These are phyloP conservation scores for Aculops lycopersici DNA, from an alignment of 1,140 invertebrate species.

Conservation along the genomic window DNA sequence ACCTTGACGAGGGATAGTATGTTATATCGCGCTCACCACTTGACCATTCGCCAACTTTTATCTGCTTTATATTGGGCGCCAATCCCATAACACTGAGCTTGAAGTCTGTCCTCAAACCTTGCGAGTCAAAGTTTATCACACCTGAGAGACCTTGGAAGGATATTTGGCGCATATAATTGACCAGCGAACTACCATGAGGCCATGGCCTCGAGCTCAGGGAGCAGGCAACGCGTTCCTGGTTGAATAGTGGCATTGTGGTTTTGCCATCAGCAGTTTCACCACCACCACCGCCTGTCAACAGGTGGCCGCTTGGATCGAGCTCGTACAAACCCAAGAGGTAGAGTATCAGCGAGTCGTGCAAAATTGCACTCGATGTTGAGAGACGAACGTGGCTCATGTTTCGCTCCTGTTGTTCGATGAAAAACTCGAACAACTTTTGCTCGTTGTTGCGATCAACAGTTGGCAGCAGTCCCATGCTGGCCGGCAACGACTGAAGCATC, in stretches of 20 bases:
- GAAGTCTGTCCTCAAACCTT: conserved; percentile 60
- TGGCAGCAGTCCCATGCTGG: no score
- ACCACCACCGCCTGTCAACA: neutral
- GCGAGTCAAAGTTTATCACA: conserved; percentile 62
- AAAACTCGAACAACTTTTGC: no score
- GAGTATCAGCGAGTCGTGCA: neutral
- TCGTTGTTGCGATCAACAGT: no score
- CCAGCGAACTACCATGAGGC: conserved; percentile 65
- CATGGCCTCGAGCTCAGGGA: no score
- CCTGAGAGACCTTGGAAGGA: conserved; percentile 64
- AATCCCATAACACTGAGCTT: conserved; percentile 38
- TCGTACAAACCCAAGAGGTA: neutral
- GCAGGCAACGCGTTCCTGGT: no score
- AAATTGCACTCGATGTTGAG: no score
- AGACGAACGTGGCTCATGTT: no score
- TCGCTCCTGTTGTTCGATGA: no score
- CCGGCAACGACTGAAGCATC: no score
- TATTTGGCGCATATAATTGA: conserved; percentile 85
- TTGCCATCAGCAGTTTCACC: neutral
- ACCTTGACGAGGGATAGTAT: neutral
- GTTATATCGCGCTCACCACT: conserved; percentile 15
- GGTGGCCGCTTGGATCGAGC: no score
- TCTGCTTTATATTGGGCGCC: neutral
- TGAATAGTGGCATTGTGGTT: no score
- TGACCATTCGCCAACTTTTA: conserved; percentile 26